A percentile compares a stretch with the other conserved stretches of the same genome.
Conservation (phyloP, 2,888 invertebrate genomes). For the Drosophila birchii region DNA sequence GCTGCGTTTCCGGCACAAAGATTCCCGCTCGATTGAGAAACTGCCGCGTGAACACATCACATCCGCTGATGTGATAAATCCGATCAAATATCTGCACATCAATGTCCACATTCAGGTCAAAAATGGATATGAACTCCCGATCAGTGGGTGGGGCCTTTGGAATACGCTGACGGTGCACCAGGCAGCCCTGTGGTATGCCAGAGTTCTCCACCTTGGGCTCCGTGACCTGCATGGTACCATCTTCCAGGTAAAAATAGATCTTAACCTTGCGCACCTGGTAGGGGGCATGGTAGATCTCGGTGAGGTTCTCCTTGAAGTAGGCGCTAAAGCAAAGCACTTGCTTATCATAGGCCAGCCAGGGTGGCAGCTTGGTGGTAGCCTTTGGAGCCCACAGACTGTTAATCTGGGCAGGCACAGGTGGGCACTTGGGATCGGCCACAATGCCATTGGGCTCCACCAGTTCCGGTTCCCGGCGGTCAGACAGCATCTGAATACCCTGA, state of each 20-base stretch:
- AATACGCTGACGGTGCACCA: constrained; percentile 93
- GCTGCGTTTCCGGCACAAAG: constrained; percentile 90
- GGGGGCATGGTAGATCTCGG: constrained; percentile 88
- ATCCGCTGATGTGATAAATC: constrained; percentile 92
- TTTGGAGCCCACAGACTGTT: constrained; percentile 91
- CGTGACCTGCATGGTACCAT: constrained; percentile 94
- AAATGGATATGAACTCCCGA: constrained; percentile 91
- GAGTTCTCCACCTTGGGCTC: constrained; percentile 94
- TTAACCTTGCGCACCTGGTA: constrained; percentile 91
- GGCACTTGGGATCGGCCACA: constrained; percentile 84
- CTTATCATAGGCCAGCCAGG: constrained; percentile 95
- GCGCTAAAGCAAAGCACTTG: constrained; percentile 87
- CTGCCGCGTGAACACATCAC: constrained; percentile 94
- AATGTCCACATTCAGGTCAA: constrained; percentile 94
- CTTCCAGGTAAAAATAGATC: constrained; percentile 94
- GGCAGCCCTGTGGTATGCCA: constrained; percentile 92
- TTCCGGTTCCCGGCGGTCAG: constrained; percentile 87
- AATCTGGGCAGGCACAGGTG: constrained; percentile 85
- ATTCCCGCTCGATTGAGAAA: constrained; percentile 94
- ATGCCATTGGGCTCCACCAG: constrained; percentile 86
- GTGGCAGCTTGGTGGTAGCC: constrained; percentile 90
- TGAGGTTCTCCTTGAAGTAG: constrained; percentile 87
- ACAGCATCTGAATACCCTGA: constrained; percentile 87
- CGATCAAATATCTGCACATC: constrained; percentile 93
- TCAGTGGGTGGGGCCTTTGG: constrained; percentile 90